These are phyloP conservation scores for Myopa tessellatipennis DNA, from an alignment of 2,888 invertebrate genomes.

Conservation along the genomic window DNA sequence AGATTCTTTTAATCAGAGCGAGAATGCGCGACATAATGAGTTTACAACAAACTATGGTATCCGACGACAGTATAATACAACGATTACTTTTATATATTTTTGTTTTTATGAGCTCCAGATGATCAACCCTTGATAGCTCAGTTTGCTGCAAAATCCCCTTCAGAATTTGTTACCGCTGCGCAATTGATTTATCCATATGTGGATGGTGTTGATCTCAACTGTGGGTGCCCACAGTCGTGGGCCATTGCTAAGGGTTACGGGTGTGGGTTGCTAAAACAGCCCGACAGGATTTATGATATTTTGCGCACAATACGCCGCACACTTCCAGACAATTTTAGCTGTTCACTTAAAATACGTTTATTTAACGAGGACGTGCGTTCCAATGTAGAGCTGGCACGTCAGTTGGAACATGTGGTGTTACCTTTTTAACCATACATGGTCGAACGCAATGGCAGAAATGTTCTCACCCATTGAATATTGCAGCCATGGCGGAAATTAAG, in stretches of 20 bases:
- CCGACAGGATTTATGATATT: slow-evolving; percentile 85
- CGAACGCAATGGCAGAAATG: slow-evolving; percentile 84
- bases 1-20: slow-evolving; percentile 90
- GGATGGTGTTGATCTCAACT: slow-evolving; percentile 95
- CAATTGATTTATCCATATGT: slow-evolving; percentile 85
- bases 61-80: slow-evolving; percentile 38
- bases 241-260: slow-evolving; percentile 92
- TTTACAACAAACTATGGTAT: slow-evolving; percentile 76
- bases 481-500: slow-evolving; percentile 78
- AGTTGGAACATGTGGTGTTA: slow-evolving; percentile 88
- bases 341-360: slow-evolving; percentile 93
- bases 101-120: slow-evolving; percentile 64
- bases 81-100: neutral
- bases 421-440: slow-evolving; percentile 91
- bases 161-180: slow-evolving; percentile 87
- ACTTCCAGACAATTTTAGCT: slow-evolving; percentile 79
- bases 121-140: slow-evolving; percentile 92
- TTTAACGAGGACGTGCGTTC: slow-evolving; percentile 66
- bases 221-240: slow-evolving; percentile 98
- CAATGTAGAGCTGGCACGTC: slow-evolving; percentile 84
- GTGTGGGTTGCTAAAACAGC: slow-evolving; percentile 83
- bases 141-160: slow-evolving; percentile 88
- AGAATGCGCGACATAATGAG: slow-evolving; percentile 85
- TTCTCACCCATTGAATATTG: slow-evolving; percentile 78
- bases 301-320: slow-evolving; percentile 80